Percentiles rank a stretch among this genome's conserved stretches.
Conservation (phyloP, 2,888 invertebrate species). For the Junonia oenone region DNA sequence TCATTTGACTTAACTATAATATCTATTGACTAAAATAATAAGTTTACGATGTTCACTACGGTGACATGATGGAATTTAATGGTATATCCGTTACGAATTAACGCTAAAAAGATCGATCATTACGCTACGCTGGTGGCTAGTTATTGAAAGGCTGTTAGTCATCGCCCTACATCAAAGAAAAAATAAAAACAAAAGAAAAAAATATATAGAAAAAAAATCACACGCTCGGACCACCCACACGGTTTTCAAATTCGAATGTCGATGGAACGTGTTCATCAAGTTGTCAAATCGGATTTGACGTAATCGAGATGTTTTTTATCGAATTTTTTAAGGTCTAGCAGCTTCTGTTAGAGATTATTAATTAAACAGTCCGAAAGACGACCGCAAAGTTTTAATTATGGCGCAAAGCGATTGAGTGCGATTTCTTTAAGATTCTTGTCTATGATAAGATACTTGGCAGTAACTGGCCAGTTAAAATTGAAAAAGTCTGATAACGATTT, state of each 20-base stretch:
- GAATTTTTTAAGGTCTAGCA: conserved; percentile 35
- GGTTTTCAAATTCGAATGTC: conserved; percentile 61
- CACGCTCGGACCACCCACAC: conserved; percentile 70
- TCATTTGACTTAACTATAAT: not conserved
- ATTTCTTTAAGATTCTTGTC: not conserved
- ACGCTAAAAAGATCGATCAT: conserved; percentile 50
- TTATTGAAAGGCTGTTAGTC: conserved; percentile 69
- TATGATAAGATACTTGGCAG: not conserved
- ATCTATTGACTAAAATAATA: not conserved
- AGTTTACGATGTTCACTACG: not conserved
- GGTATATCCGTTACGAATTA: conserved; percentile 31
- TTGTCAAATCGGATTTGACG: conserved; percentile 77
- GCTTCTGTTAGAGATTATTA: conserved; percentile 42
- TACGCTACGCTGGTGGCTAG: conserved; percentile 66
- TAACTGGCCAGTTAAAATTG: too few relatives aligned
- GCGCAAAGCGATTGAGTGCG: too few relatives aligned
- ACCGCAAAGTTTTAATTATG: conserved; percentile 20
- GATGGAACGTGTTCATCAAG: conserved; percentile 74
- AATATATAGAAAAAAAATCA: conserved; percentile 34
- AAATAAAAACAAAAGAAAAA: conserved; percentile 52
- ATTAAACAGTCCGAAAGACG: conserved; percentile 25
- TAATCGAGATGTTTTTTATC: conserved; percentile 67
- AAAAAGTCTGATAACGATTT: not conserved
- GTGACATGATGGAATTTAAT: not conserved
- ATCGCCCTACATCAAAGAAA: conserved; percentile 56